Evolutionary conservation across 2,888 invertebrate genomes (phyloP).

Genomic region (Meteorus colon): DNA sequence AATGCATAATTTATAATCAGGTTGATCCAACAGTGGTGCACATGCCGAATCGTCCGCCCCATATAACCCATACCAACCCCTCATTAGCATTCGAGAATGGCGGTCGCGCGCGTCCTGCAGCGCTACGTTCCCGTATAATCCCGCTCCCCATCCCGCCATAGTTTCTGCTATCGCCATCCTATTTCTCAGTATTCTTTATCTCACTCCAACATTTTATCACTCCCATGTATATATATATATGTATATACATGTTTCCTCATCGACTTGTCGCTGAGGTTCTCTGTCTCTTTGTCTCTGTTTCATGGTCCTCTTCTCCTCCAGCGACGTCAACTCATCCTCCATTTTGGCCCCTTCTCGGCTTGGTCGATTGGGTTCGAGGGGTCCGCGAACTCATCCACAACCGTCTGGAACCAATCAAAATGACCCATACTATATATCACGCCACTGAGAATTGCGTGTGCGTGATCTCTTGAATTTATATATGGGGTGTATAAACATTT

Average conservation of each 20-base stretch:
- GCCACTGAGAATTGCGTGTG: conserved; percentile 30
- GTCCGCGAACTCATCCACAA: conserved; percentile 47
- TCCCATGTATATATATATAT: not conserved
- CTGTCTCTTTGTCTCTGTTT: conserved; percentile 34
- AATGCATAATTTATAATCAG: conserved; percentile 73
- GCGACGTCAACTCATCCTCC: conserved; percentile 41
- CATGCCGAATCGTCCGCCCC: conserved; percentile 63
- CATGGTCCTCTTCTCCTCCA: conserved; percentile 18
- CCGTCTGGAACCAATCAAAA: conserved; percentile 53
- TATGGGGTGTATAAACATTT: not conserved
- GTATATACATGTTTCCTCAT: not conserved
- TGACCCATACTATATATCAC: conserved; percentile 29
- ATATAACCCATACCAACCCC: conserved; percentile 66
- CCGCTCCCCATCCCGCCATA: conserved; percentile 50
- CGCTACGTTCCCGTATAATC: conserved; percentile 66
- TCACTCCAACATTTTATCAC: conserved; percentile 26
- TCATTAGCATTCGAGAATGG: conserved; percentile 74
- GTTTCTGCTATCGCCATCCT: conserved; percentile 45
- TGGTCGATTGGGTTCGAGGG: conserved; percentile 27
- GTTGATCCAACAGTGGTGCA: conserved; percentile 64
- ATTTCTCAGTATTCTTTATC: conserved; percentile 35
- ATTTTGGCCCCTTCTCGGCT: conserved; percentile 41
- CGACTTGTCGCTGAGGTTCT: conserved; percentile 18
- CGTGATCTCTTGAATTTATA: conserved; percentile 16
- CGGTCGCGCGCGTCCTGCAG: conserved; percentile 70